Evolutionary conservation across 2,113 vertebrate genomes (phyloP).

Genomic region (Vulpes ferrilata): DNA sequence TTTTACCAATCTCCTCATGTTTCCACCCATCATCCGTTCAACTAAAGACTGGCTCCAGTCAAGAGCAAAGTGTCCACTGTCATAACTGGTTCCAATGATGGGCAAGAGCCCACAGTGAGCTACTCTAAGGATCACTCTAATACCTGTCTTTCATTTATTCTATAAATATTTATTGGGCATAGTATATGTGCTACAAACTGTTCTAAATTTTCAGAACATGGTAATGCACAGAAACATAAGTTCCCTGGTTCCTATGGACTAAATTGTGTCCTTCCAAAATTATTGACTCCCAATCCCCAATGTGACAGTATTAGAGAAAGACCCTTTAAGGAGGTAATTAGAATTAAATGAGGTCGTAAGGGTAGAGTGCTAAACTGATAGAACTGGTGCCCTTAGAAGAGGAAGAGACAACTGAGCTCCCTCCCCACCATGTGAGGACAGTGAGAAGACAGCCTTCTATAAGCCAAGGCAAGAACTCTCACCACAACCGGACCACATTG

Average conservation of each 20-base stretch:
- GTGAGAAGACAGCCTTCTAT: not conserved
- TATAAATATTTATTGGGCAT: not conserved
- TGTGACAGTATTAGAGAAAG: not conserved
- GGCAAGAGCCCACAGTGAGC: not conserved
- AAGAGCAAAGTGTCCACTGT: not conserved
- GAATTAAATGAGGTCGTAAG: not conserved
- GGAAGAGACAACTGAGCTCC: not conserved
- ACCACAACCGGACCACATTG: not conserved
- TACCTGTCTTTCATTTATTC: not conserved
- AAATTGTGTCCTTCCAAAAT: not conserved
- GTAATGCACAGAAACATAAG: not conserved
- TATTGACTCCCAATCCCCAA: not conserved
- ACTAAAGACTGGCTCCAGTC: not conserved
- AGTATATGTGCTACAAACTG: not conserved
- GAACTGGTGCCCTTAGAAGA: not conserved
- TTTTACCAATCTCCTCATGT: not conserved
- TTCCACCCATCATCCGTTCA: not conserved
- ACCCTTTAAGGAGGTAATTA: not conserved
- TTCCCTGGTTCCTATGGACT: not conserved
- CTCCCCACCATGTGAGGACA: not conserved
- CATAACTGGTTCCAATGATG: not conserved
- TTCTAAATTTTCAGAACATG: constrained; percentile 5
- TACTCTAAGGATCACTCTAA: not conserved
- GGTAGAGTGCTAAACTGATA: not conserved
- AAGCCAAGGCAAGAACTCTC: not conserved